Percentiles rank a stretch among this genome's conserved stretches.
phyloP scores from a whole-genome alignment of 2,797 vertebrate genomes.

The Pteropus rufus region DNA sequence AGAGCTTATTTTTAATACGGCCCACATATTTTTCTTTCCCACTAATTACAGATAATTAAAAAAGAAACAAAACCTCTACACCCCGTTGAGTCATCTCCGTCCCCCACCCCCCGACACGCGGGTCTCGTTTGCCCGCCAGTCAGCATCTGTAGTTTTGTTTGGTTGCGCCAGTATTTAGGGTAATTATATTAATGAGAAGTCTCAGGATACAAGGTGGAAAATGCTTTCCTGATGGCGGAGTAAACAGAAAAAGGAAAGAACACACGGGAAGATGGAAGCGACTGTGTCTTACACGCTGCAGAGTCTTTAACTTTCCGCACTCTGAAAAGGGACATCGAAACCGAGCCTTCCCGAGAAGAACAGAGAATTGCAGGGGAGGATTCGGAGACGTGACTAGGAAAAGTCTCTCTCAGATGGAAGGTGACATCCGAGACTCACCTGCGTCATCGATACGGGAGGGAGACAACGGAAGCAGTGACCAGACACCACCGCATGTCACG shows the following conservation, averaged over 20 bases:
- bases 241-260: background rate
- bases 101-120: fast-evolving
- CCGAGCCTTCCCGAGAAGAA: background rate
- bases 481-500: fast-evolving
- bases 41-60: constrained; percentile 49
- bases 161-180: background rate
- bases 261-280: background rate
- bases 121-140: background rate
- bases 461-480: fast-evolving
- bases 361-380: background rate
- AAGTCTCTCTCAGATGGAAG: fast-evolving
- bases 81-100: background rate
- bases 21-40: constrained; percentile 24
- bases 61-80: background rate
- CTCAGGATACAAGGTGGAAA: background rate
- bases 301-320: background rate
- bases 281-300: background rate
- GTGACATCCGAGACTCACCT: background rate
- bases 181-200: background rate
- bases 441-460: fast-evolving
- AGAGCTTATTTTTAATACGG: constrained; percentile 50
- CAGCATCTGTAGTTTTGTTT: background rate
- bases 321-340: background rate
- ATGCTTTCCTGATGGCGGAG: background rate
- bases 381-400: fast-evolving